phyloP scores from a whole-genome alignment of 2,113 vertebrate species.

The Pelusios castaneus region DNA sequence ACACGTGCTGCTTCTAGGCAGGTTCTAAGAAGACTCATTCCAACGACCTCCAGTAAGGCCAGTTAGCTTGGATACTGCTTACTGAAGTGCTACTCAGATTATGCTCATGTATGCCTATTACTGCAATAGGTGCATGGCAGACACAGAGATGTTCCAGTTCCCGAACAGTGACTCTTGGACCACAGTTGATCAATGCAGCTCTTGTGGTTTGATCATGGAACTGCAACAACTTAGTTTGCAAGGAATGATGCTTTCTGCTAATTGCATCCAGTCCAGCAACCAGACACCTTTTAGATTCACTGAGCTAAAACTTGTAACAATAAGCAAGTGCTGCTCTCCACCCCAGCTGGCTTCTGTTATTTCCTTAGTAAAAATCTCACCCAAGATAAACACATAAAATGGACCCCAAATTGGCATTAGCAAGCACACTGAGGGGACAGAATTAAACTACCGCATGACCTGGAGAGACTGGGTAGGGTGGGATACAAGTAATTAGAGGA shows the following conservation, averaged over 20 bases:
- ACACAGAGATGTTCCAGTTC: not conserved
- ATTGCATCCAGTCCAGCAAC: not conserved
- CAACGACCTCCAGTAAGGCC: not conserved
- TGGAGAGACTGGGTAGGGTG: not conserved
- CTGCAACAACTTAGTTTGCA: not conserved
- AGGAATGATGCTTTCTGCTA: not conserved
- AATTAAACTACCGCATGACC: not conserved
- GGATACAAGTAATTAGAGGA: not conserved
- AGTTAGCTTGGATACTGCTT: not conserved
- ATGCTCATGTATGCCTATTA: not conserved
- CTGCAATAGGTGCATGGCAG: not conserved
- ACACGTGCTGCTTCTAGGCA: not conserved
- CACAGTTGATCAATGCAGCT: not conserved
- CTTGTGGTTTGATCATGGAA: not conserved
- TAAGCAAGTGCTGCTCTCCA: not conserved
- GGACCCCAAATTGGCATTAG: not conserved
- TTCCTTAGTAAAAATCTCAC: not conserved
- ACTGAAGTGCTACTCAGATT: not conserved
- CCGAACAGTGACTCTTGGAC: not conserved
- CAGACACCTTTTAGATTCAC: not conserved
- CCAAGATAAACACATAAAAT: not conserved
- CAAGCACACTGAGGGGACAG: not conserved
- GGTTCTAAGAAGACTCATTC: not conserved
- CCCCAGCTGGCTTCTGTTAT: not conserved
- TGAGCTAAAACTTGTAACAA: not conserved